These are phyloP conservation scores for Parambassis ranga DNA, from an alignment of 2,797 vertebrate species.

Conservation along the genomic window DNA sequence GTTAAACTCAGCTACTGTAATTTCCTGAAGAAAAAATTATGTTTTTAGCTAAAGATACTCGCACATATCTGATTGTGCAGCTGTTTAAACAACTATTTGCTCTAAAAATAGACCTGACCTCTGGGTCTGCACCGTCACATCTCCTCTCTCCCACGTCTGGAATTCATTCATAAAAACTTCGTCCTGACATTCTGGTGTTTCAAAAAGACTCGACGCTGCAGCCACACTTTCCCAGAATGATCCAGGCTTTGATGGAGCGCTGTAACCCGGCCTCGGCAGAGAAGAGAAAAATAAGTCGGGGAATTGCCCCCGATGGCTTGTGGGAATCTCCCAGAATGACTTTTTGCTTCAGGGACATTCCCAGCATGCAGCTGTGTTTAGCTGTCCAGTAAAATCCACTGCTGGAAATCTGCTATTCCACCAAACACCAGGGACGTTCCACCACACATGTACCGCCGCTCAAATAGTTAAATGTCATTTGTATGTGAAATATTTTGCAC, in stretches of 20 bases:
- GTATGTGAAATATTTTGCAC: background rate
- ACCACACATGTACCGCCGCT: slow-evolving; percentile 29
- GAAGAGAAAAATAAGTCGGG: slow-evolving; percentile 50
- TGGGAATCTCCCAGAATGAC: slow-evolving; percentile 74
- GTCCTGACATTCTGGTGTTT: slow-evolving; percentile 12
- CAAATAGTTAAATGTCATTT: slow-evolving; percentile 5
- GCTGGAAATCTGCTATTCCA: slow-evolving; percentile 23
- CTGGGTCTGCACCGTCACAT: background rate
- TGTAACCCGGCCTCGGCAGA: slow-evolving; percentile 14
- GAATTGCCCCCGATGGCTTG: slow-evolving; percentile 66
- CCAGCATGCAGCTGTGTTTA: slow-evolving; percentile 67
- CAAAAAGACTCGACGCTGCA: slow-evolving; percentile 9
- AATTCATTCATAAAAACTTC: slow-evolving; percentile 31
- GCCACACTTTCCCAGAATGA: slow-evolving; percentile 6
- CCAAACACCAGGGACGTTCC: too few species aligned
- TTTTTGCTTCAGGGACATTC: slow-evolving; percentile 73
- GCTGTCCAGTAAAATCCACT: slow-evolving; percentile 44
- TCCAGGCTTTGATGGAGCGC: slow-evolving; percentile 16
- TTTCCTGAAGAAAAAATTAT: too few species aligned
- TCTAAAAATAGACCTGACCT: background rate
- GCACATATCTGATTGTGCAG: background rate
- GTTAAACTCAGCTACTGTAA: too few species aligned
- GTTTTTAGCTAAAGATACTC: too few species aligned
- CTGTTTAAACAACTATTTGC: background rate
- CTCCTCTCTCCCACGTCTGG: background rate